A percentile compares a stretch with the other conserved stretches of the same genome.
Conservation (phyloP, 2,888 invertebrate species). For the Agrotis clavis region DNA sequence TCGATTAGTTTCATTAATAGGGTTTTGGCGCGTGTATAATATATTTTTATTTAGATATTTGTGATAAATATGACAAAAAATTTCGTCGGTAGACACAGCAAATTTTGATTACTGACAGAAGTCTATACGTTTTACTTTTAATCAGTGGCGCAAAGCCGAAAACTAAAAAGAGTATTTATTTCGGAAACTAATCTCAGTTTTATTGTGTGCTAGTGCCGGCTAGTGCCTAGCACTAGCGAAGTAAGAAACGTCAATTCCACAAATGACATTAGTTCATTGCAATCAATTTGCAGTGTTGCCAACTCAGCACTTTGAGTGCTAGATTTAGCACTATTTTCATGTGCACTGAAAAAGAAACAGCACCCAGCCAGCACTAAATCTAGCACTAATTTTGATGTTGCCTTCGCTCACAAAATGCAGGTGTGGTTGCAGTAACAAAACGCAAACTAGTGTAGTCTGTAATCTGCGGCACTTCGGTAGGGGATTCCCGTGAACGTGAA, state of each 20-base stretch:
- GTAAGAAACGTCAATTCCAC: slow-evolving; percentile 3
- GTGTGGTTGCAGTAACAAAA: no score
- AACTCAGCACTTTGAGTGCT: no score
- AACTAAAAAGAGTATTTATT: slow-evolving; percentile 1
- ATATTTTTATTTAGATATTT: neutral
- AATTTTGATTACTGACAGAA: slow-evolving; percentile 17
- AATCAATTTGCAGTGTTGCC: neutral
- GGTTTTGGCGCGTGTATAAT: neutral
- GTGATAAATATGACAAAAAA: neutral
- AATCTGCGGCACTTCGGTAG: no score
- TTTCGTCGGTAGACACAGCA: slow-evolving; percentile 9
- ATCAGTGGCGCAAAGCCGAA: neutral
- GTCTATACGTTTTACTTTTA: slow-evolving; percentile 7
- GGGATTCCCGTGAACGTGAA: no score
- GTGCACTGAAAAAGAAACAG: no score
- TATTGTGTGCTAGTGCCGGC: no score
- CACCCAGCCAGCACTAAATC: no score
- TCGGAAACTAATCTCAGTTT: neutral
- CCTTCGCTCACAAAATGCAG: no score
- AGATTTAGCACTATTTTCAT: no score
- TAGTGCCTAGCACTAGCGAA: slow-evolving; percentile 26
- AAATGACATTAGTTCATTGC: slow-evolving; percentile 6
- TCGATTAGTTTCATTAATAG: slow-evolving; percentile 1
- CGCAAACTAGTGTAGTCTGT: no score
- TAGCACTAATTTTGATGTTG: no score